Conservation (phyloP, 2,797 vertebrate species). For the Dipus sagitta region DNA sequence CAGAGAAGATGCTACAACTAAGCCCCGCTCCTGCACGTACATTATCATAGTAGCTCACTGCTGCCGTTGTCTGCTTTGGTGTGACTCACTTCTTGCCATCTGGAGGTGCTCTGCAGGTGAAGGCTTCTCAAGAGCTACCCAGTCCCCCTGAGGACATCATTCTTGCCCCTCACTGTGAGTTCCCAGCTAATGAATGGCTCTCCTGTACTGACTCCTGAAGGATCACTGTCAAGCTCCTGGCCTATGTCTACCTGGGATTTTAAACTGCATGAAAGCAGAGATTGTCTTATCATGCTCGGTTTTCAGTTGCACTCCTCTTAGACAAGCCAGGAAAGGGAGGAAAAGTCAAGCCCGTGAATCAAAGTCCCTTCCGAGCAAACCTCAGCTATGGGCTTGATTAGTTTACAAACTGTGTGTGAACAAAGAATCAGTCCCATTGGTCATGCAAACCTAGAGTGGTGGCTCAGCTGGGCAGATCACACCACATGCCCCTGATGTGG, state of each 20-base stretch:
- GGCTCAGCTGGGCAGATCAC: not conserved
- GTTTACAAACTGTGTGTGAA: no score
- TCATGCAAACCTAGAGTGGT: not conserved
- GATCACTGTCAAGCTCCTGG: not conserved
- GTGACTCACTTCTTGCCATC: not conserved
- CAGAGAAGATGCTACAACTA: no score
- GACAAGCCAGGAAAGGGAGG: not conserved
- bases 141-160: no score
- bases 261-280: not conserved
- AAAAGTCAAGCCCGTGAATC: not conserved
- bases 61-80: not conserved
- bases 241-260: not conserved
- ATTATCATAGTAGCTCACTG: not conserved
- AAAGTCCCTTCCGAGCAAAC: not conserved
- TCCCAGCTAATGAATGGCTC: accelerated
- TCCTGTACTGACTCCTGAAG: no score
- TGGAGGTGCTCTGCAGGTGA: no score
- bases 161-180: accelerated
- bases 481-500: accelerated
- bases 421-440: not conserved
- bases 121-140: not conserved
- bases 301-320: not conserved
- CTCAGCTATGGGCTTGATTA: no score
- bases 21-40: not conserved
- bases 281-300: not conserved